These are phyloP conservation scores for Xenops minutus DNA, from an alignment of 2,797 vertebrate species.

Conservation along the genomic window DNA sequence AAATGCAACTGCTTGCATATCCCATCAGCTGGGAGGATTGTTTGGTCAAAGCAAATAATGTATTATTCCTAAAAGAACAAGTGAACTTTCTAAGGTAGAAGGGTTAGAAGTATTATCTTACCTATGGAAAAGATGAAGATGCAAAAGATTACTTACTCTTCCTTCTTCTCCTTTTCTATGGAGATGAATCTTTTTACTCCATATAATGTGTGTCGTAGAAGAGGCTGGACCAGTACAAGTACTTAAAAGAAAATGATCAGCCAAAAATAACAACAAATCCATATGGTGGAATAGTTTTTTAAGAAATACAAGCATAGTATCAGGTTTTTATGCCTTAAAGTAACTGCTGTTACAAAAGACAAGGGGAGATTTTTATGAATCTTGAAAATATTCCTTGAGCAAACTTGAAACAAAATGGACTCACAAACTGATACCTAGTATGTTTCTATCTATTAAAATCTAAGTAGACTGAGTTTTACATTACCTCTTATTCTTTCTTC, in stretches of 20 bases:
- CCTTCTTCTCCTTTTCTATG: neutral
- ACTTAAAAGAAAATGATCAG: neutral
- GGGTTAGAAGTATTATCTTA: neutral
- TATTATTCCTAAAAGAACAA: neutral
- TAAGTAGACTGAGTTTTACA: neutral
- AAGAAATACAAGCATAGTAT: neutral
- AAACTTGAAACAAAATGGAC: neutral
- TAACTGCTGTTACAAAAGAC: neutral
- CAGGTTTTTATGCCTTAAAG: neutral
- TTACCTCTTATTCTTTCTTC: slow-evolving; percentile 7
- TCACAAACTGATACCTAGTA: neutral
- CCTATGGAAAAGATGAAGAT: neutral
- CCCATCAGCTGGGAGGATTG: neutral
- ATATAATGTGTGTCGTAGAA: neutral
- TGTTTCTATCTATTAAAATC: slow-evolving; percentile 8
- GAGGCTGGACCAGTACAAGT: neutral
- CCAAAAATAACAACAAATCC: neutral
- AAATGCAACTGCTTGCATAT: neutral
- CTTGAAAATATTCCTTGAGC: neutral
- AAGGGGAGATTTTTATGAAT: neutral
- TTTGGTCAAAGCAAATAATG: neutral
- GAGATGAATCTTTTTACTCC: neutral
- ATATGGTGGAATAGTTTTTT: neutral
- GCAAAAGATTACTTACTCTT: neutral
- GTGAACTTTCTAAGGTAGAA: neutral